Evolutionary conservation across 2,113 vertebrate species (phyloP), one percentile per base, ranked within the genome.

Genomic region (Condylura cristata): DNA sequence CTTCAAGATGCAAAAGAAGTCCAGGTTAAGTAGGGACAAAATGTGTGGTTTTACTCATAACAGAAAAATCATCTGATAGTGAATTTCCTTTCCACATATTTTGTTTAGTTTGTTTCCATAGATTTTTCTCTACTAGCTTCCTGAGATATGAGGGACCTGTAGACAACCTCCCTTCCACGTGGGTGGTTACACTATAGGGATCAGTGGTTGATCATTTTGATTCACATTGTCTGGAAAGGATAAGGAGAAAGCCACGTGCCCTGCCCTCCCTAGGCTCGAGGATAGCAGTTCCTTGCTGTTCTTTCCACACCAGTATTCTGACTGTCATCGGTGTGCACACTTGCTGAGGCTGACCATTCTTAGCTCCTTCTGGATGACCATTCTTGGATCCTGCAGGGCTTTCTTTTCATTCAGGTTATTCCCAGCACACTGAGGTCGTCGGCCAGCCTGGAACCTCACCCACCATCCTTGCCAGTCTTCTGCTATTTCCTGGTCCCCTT

Each of bases 401-500:
- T 60, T 51, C 74, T 44, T 10, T 37, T 51, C 60, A 63, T 13
- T 34, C 20, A 51, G 14, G 20, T 24, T 71, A 63, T 53, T 76
- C 80, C 28, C 66, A 20, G 28, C 3, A 17, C 14, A 30, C 1
- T 12, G 37, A 13, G 6, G 9, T 56, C 44, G 37, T 18, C 22
- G 30, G 34, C 30, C 2, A n/a, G 65, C 18, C 18, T n/a, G 3
- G 51, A 26, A 6, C 12, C 14, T 34, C 12, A 5, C 24, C 1
- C 16, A 13, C 22, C 11, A 34, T 4, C 5, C 28, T 13, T 71
- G 58, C 46, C 12, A 41, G 37, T 1, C 53, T 34, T 8, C 10
- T 16, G 63, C 5, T 56, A 5, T 6, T 14, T 3, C 37, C 2
- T 0, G 56, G 1, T 51, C 34, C 9, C n/a, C 17, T 68, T 0